Conservation (phyloP, 92 coral and sea anemone genomes). For the Virgularia gustaviana region DNA sequence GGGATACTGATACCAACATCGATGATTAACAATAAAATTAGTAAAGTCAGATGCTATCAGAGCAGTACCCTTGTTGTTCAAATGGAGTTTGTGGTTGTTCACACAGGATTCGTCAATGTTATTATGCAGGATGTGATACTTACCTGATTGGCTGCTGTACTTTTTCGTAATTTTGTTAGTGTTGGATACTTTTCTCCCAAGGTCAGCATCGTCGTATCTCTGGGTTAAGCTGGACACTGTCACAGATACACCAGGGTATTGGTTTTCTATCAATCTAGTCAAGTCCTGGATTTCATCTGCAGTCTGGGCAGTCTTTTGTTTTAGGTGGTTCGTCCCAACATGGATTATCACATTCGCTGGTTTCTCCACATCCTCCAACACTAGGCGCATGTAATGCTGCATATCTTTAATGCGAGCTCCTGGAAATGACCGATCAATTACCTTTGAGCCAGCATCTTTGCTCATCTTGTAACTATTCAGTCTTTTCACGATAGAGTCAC, state of each 20-base stretch:
- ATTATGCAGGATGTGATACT: not conserved
- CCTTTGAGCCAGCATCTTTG: not conserved
- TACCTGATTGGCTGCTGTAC: not conserved
- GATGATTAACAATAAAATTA: too few species aligned
- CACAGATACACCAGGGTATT: not conserved
- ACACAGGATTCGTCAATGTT: too few species aligned
- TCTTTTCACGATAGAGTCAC: conserved; percentile 17
- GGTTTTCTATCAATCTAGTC: not conserved
- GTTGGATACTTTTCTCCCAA: not conserved
- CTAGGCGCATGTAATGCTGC: conserved; percentile 9
- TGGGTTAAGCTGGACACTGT: not conserved
- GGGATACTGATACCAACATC: too few species aligned
- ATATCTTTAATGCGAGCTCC: conserved; percentile 21
- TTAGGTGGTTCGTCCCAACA: conserved; percentile 11
- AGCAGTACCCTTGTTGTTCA: too few species aligned
- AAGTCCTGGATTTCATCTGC: not conserved
- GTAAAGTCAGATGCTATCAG: too few species aligned
- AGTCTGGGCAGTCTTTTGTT: not conserved
- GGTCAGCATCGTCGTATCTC: not conserved
- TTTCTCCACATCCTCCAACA: not conserved
- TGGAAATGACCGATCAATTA: not conserved
- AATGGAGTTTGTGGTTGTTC: too few species aligned
- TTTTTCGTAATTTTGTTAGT: not conserved
- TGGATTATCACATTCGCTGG: conserved; percentile 9
- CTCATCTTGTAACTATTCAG: conserved; percentile 7